Base-by-base conservation (phyloP, 2,888 invertebrate species). In the Stenotaenia linearis region DNA sequence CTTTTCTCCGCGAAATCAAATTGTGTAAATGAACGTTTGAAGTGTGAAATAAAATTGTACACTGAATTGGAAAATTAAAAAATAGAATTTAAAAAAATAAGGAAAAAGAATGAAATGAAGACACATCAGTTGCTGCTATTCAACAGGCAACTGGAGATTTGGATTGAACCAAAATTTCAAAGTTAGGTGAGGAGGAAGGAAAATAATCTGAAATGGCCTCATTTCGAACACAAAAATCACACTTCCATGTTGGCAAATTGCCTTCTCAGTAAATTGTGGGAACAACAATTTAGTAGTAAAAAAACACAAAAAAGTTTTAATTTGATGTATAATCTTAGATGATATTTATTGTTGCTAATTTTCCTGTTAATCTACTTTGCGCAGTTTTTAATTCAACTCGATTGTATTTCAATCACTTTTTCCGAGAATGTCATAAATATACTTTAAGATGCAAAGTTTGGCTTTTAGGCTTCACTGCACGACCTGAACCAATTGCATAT, bases 161-260 rank as follows among this genome's bases (percentile, higher is more conserved):
- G 69, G 69, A 69, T 69, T 69, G 28, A 69, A 28, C 69, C 69
- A 69, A 69, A 69, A 69, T 28, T 50, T 50, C 1, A 2, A 69
- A 28, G 23, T 69, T 69, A 69, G 69, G 69, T 69, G 15, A 69
- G 69, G 69, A 69, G 28, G 69, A 69, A 69, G 69, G 15, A 28
- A 69, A 69, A 69, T 69, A 69, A 69, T 69, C 28, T 69, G 69
- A 69, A 69, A 69, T 28, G 69, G 28, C 69, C 69, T 69, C 69
- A 69, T 69, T 69, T 69, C 28, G n/a, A n/a, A 1, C n/a, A n/a
- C 50, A 50, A 50, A 50, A 50, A 50, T 50, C 50, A 50, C 50
- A 50, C 50, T 50, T 50, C 50, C 50, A 50, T 18, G 50, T 18
- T 50, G 50, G 50, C 50, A 50, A 18, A 18, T 50, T 50, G 50